Base-by-base conservation (phyloP, 2,113 vertebrate genomes). In the Empidonax traillii region DNA sequence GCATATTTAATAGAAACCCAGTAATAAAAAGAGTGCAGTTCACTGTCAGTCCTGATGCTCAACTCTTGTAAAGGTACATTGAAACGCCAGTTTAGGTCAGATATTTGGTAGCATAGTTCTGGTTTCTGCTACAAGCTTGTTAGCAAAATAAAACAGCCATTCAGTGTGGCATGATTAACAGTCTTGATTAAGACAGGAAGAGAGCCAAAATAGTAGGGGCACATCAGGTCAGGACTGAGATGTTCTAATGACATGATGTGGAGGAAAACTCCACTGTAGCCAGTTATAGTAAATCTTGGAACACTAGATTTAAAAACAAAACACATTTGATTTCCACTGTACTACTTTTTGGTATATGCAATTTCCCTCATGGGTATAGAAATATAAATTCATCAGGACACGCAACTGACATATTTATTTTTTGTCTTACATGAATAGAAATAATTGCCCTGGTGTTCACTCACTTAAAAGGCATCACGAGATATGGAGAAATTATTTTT, bases 191-290 rank as follows among this genome's bases (percentile, higher is more conserved):
- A 94, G 84, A 77, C 47, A 93, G 67, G 67, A 80, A 76, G 82
- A 83, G 16, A 2, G 43, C 71, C 85, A 96, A 84, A 95, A 87
- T 41, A 95, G 90, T 43, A 86, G 79, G 79, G 61, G 76, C 86
- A 92, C 39, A 58, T 71, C 39, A 89, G 95, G 86, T 92, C 95
- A 95, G 72, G 61, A 58, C 55, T n/a, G 47, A 92, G 72, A 90
- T 10, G 3, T 82, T 87, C 66, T 82, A 85, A 91, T 27, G 65
- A 46, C 39, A 59, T 65, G 58, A 88, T 8, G 43, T 69, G 33
- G 51, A 83, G 39, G 49, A 88, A 83, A 93, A 59, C 85, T 39
- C 43, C 49, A 30, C 16, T 91, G 43, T 41, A 77, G 59, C 37
- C 82, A 28, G 52, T 44, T 62, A 85, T 3, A 93, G 58, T 62